phyloP scores from a whole-genome alignment of 2,797 vertebrate species.

The Meriones psammophilus region DNA sequence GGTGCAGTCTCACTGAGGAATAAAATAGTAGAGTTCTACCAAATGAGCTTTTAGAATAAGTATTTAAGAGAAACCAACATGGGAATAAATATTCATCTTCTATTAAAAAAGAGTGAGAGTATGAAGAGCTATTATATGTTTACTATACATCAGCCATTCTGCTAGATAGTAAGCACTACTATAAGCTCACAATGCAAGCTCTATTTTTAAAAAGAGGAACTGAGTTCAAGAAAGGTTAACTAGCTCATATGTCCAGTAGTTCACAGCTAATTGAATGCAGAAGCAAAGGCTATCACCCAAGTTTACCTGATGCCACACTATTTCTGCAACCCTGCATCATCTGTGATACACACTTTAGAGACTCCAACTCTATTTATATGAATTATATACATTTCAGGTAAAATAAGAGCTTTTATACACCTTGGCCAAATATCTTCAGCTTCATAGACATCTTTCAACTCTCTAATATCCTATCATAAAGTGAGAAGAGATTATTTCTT shows the following conservation, averaged over 20 bases:
- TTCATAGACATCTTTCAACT: neutral
- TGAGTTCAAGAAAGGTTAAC: neutral
- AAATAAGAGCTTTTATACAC: neutral
- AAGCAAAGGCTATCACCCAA: neutral
- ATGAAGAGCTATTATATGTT: neutral
- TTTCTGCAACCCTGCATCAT: neutral
- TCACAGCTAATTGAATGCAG: neutral
- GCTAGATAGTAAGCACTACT: neutral
- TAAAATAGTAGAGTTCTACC: neutral
- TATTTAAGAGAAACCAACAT: constrained; percentile 15
- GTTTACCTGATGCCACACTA: neutral
- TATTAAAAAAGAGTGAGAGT: neutral
- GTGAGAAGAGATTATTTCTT: neutral
- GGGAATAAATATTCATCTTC: neutral
- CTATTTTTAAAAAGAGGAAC: neutral
- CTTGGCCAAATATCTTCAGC: neutral
- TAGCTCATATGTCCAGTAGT: neutral
- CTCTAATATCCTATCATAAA: neutral
- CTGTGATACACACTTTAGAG: neutral
- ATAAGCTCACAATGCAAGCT: neutral
- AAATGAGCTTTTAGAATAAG: neutral
- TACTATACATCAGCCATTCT: neutral
- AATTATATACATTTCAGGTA: neutral
- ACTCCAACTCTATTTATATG: neutral
- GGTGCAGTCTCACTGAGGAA: neutral